Evolutionary conservation across 2,888 invertebrate genomes (phyloP).

Genomic region (Lysandra coridon): DNA sequence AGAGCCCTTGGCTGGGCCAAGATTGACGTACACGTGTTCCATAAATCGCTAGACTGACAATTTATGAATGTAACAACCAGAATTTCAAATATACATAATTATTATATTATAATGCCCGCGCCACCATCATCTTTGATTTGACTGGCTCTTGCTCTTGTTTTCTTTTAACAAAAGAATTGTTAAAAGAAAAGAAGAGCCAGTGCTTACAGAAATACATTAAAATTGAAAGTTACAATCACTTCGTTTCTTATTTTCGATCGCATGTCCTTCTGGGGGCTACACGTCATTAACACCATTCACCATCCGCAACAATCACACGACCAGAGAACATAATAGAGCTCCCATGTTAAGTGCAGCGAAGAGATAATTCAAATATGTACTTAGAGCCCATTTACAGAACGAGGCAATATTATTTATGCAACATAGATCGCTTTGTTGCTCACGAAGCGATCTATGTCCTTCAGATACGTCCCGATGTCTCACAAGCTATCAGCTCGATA

Average conservation of each 20-base stretch:
- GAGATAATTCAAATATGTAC: background rate
- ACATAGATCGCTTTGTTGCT: background rate
- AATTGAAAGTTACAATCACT: constrained; percentile 1
- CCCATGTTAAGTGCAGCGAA: background rate
- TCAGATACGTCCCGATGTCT: background rate
- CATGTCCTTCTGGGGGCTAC: background rate
- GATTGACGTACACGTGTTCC: background rate
- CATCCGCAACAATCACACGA: background rate
- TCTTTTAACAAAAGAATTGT: background rate
- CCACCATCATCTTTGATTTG: too few species aligned
- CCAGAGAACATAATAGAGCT: background rate
- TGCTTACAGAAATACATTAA: background rate
- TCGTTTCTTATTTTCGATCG: background rate
- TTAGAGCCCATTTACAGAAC: background rate
- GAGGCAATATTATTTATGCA: background rate
- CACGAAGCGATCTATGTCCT: background rate
- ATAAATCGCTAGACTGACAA: background rate
- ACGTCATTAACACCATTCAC: background rate
- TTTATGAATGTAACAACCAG: background rate
- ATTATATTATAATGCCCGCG: too few species aligned
- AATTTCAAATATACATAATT: background rate
- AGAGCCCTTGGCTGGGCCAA: background rate
- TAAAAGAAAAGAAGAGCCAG: background rate
- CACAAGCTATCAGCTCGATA: background rate
- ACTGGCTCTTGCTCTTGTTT: too few species aligned